Conservation (phyloP, 1,140 invertebrate species). For the Ladona fulva region DNA sequence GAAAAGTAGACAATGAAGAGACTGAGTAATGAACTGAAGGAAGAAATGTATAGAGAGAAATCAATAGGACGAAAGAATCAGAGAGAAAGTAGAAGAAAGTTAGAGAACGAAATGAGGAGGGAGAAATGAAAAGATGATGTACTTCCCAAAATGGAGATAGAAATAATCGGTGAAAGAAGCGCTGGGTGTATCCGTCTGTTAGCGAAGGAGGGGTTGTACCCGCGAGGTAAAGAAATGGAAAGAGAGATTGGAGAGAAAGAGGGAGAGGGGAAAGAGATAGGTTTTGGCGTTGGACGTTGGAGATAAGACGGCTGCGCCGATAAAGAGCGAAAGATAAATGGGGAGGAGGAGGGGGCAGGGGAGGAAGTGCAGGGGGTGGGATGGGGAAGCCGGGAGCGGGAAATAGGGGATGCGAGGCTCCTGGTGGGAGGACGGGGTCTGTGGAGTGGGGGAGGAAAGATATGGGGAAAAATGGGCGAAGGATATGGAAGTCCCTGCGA, state of each 20-base stretch:
- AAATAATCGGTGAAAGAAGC: no score
- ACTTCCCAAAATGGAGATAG: no score
- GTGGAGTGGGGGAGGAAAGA: background rate
- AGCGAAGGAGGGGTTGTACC: background rate
- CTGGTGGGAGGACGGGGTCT: background rate
- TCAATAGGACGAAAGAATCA: no score
- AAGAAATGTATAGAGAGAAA: no score
- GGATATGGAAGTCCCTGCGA: background rate
- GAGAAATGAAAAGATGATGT: no score
- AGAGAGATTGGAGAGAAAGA: background rate
- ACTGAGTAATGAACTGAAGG: no score
- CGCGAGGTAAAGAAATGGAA: background rate
- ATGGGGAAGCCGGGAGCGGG: background rate
- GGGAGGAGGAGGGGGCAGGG: background rate
- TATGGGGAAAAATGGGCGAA: background rate
- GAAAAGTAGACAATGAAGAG: no score
- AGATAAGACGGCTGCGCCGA: constrained; percentile 6
- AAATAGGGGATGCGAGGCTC: background rate
- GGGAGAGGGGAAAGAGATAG: background rate
- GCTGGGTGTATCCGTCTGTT: background rate
- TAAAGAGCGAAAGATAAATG: constrained; percentile 6
- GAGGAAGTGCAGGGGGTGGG: background rate
- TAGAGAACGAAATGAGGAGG: no score
- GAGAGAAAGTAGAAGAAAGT: no score
- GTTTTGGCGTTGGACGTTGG: constrained; percentile 6